Base-by-base conservation (phyloP, 2,888 invertebrate species). In the Pammene fasciana region DNA sequence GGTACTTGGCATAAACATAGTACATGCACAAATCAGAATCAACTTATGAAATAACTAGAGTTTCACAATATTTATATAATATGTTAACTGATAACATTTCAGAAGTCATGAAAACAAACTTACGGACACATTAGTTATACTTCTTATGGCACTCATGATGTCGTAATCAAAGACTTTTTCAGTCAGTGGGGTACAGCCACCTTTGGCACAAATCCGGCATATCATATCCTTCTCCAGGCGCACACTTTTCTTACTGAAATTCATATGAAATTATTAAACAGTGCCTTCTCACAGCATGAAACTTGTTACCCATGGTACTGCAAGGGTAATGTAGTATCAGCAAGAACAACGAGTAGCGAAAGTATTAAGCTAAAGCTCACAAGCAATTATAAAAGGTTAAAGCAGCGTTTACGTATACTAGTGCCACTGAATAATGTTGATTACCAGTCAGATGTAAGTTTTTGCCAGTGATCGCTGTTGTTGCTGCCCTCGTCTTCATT, bases 141-240 rank as follows among this genome's bases (percentile, higher is more conserved):
- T 87, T 45, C 85, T 76, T 67, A 92, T 83, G 50, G 87, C 87
- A 75, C 84, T 86, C 81, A 87, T 85, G 43, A 92, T 86, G 72
- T 86, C 87, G 79, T 78, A 84, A 41, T 84, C 87, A 76, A 88
- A 81, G n/a, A 90, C 74, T 75, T 83, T 86, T 65, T 88, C 87
- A 75, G 78, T 84, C 11, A 92, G 75, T 34, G 89, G 87, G 61
- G 86, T 90, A 71, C 82, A 86, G 0, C 86, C 92, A 78, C 80
- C 84, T 71, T 81, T 84, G 16, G 86, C 90, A 82, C 92, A 92
- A 2, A 90, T 86, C 75, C 92, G 82, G 70, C 92, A 92, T 73
- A 92, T 85, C 82, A 86, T 84, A 48, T 88, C 88, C 70, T 85
- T 87, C 7, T 86, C 80, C 71, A 92, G 76, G 26, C 79, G 76